Conservation (phyloP, 1,140 invertebrate species). For the Trissolcus basalis region DNA sequence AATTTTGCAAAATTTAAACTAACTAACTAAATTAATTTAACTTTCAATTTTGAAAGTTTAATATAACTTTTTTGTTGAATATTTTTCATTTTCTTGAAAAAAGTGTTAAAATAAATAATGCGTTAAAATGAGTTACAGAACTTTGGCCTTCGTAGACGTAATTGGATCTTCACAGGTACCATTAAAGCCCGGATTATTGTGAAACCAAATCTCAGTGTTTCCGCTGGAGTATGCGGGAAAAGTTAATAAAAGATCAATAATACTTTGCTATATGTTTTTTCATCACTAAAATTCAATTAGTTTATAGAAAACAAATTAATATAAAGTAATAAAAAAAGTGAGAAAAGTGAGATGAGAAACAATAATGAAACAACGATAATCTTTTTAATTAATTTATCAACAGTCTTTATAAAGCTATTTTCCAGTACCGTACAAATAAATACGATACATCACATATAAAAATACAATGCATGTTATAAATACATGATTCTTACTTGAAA, state of each 20-base stretch:
- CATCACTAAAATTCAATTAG: neutral
- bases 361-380: too few relatives aligned
- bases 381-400: slow-evolving; percentile 24
- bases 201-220: slow-evolving; percentile 38
- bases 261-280: slow-evolving; percentile 11
- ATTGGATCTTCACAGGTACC: slow-evolving; percentile 15
- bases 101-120: too few relatives aligned
- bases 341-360: too few relatives aligned
- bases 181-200: slow-evolving; percentile 45
- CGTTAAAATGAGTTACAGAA: too few relatives aligned
- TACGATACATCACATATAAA: slow-evolving; percentile 42
- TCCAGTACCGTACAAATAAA: slow-evolving; percentile 9
- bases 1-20: too few relatives aligned
- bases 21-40: too few relatives aligned
- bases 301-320: too few relatives aligned
- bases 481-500: slow-evolving; percentile 24
- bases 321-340: too few relatives aligned
- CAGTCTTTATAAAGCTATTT: slow-evolving; percentile 49
- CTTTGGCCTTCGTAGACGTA: neutral
- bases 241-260: slow-evolving; percentile 37
- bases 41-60: too few relatives aligned
- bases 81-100: too few relatives aligned
- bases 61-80: too few relatives aligned
- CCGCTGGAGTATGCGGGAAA: slow-evolving; percentile 38
- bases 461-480: slow-evolving; percentile 50